Evolutionary conservation across 2,797 vertebrate species (phyloP).

Genomic region (Amazona ochrocephala): DNA sequence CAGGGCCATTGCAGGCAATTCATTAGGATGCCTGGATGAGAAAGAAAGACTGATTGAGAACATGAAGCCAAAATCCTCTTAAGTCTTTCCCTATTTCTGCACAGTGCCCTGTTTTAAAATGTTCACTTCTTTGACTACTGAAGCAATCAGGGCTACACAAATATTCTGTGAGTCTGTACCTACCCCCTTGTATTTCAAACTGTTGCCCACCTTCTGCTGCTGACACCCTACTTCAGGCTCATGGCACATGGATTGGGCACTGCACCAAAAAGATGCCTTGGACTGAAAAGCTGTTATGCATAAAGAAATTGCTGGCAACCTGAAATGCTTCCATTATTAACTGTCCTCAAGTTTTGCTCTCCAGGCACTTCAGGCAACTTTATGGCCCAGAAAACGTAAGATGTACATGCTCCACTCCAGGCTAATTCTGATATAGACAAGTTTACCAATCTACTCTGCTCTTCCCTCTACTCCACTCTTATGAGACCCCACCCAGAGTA

Average conservation of each 20-base stretch:
- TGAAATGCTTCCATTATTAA: not conserved
- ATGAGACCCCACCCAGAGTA: not conserved
- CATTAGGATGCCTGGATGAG: not conserved
- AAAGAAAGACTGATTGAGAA: not conserved
- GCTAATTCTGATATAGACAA: not conserved
- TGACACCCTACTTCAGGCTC: not conserved
- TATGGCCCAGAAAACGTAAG: not conserved
- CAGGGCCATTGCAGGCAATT: not conserved
- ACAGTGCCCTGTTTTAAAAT: not conserved
- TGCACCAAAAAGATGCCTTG: not conserved
- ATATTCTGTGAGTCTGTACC: not conserved
- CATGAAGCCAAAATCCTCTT: not conserved
- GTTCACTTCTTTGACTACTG: not conserved
- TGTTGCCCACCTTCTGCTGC: not conserved
- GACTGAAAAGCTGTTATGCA: not conserved
- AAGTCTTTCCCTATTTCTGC: not conserved
- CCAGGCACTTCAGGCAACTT: not conserved
- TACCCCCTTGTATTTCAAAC: not conserved
- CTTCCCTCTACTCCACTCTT: not conserved
- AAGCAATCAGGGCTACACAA: not conserved
- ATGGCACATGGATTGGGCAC: rapidly evolving
- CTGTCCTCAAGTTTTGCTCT: not conserved
- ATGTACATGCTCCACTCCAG: not conserved
- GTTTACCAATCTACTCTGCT: not conserved
- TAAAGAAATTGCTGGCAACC: not conserved